Evolutionary conservation across 2,113 vertebrate genomes (phyloP), one percentile per base, ranked within the genome.

Genomic region (Lampris incognitus): DNA sequence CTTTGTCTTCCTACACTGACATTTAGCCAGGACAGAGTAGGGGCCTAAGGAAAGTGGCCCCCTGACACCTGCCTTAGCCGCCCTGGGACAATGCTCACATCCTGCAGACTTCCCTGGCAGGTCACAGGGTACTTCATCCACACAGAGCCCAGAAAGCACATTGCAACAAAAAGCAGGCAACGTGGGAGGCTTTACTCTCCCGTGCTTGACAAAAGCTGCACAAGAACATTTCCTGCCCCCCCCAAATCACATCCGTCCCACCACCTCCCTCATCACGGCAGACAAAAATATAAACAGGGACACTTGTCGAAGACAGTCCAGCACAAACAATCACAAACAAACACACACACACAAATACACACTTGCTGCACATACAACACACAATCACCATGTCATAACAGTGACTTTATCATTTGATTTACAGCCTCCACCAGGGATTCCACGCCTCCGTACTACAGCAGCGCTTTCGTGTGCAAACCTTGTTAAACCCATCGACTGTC

Each of bases 131-230:
- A 78, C 85, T 79, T 74, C 54, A 78, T 69, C 74, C 60, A 10
- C 67, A 50, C 76, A 48, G 56, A 64, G 66, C 58, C 42, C 82
- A 63, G 58, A 61, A 66, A 84, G 79, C 40, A 38, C 24, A 1
- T 37, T 51, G 72, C 82, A 81, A 92, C 84, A 89, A 91, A 55
- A 88, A 83, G 81, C 87, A 42, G 52, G 79, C 91, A 8, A 92
- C 82, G 87, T 92, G 91, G 89, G 91, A 91, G 89, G 87, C 87
- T 90, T 78, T 46, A 54, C 87, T 74, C 82, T 83, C 79, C 62
- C 74, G 24, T 60, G 79, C 79, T 85, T 70, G 55, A 88, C 86
- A 89, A 89, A 88, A 87, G 84, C 80, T 85, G 83, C 84, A 44
- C 88, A 90, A 87, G 73, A 44, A 72, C 76, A 74, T 60, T 87